These are phyloP conservation scores for Salvelinus sp. DNA, from an alignment of 2,113 vertebrate genomes.

Conservation along the genomic window DNA sequence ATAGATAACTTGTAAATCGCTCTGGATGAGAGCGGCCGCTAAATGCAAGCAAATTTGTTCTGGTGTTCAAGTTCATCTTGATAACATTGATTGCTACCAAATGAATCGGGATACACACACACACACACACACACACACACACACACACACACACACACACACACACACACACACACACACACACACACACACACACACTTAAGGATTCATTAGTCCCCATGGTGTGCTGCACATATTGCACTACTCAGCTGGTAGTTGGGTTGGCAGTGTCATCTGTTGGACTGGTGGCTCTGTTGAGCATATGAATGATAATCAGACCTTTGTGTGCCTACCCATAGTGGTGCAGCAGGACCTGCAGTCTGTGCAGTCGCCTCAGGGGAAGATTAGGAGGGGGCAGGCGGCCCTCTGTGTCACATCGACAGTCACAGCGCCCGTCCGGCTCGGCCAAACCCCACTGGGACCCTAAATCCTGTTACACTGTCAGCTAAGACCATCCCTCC, in stretches of 20 bases:
- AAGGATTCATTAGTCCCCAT: slow-evolving; percentile 74
- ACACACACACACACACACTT: slow-evolving; percentile 46
- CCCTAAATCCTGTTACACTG: slow-evolving; percentile 82
- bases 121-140: slow-evolving; percentile 1
- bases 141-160: slow-evolving; percentile 6
- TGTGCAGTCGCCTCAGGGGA: slow-evolving; percentile 74
- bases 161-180: slow-evolving; percentile 9
- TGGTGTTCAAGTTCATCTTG: neutral
- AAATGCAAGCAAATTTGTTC: neutral
- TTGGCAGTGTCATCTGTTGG: slow-evolving; percentile 70
- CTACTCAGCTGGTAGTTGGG: slow-evolving; percentile 65
- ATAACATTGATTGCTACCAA: neutral
- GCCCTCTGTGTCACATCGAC: slow-evolving; percentile 73
- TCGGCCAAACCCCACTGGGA: slow-evolving; percentile 74
- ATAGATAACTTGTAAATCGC: too few relatives aligned
- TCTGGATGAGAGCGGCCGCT: neutral
- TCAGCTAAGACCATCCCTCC: slow-evolving; percentile 76
- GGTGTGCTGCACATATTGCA: slow-evolving; percentile 71
- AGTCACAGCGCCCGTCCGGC: slow-evolving; percentile 75
- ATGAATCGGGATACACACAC: neutral
- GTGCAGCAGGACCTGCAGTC: slow-evolving; percentile 69
- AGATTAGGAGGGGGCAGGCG: slow-evolving; percentile 73
- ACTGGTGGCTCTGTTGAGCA: slow-evolving; percentile 72
- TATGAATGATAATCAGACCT: slow-evolving; percentile 80
- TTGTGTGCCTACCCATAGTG: slow-evolving; percentile 65